Base-by-base conservation (phyloP, 2,797 vertebrate species). In the Propithecus perrieri region DNA sequence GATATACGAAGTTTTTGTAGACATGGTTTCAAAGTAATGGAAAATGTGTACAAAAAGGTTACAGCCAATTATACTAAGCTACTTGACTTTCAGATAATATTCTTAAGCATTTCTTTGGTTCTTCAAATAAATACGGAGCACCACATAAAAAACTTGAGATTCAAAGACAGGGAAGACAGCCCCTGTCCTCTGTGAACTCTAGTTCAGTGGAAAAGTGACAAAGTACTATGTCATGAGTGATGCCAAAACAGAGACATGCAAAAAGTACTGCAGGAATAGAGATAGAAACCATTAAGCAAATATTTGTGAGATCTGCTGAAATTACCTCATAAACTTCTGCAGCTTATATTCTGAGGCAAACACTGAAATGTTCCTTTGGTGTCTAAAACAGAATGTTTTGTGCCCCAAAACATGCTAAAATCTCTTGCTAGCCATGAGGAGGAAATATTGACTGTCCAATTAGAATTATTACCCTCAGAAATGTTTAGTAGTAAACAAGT, bases 371-470 rank as follows among this genome's bases (percentile, higher is more conserved):
- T 95, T 85, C 75, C 71, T 91, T 79, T 30, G 17, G 80, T 69
- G 50, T 95, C 96, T 97, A 85, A 96, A 97, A 96, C 26, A 92
- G 81, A 97, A 96, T 55, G 69, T 79, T 91, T 83, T 91, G 53
- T 69, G 85, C 71, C 85, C 72, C 53, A 75, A 92, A 97, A 96
- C 75, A 90, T 83, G 94, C 76, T 93, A 95, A 94, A 96, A 92
- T 84, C 86, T 95, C 72, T 93, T 80, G 22, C 38, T 76, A 67
- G 35, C 81, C 76, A n/a, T 67, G n/a, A 80, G 14, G 43, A 74
- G 8, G 55, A 90, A 96, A 87, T 74, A 90, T 1, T 59, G 83
- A 94, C 81, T 92, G 74, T 88, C 94, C 94, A 96, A 61, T 72
- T 78, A 86, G 75, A 94, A 85, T 74, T 76, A 80, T 74, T 90